Evolutionary conservation across 2,888 invertebrate genomes (phyloP).

Genomic region (Eristalis arbustorum): DNA sequence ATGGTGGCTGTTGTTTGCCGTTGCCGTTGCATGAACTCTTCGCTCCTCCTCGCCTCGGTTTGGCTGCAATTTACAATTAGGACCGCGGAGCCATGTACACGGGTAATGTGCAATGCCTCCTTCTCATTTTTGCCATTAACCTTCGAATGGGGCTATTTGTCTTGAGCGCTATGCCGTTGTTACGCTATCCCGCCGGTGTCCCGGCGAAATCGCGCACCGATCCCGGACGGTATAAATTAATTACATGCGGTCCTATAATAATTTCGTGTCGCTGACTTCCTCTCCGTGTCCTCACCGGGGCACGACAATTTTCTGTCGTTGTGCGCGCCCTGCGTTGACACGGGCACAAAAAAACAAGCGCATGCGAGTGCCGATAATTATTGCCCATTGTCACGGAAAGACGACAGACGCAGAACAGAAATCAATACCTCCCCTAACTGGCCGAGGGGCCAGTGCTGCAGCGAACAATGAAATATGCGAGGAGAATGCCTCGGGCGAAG

Average conservation of each 20-base stretch:
- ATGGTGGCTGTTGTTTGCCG: neutral
- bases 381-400: conserved; percentile 60
- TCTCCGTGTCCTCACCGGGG: neutral
- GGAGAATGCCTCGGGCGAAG: conserved; percentile 39
- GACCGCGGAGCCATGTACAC: conserved; percentile 52
- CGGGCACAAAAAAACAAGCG: conserved; percentile 49
- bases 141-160: conserved; percentile 63
- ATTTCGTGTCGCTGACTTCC: conserved; percentile 65
- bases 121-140: conserved; percentile 68
- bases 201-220: conserved; percentile 45
- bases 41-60: neutral
- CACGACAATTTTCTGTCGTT: conserved; percentile 50
- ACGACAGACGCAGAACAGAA: conserved; percentile 5
- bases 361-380: conserved; percentile 26
- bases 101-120: conserved; percentile 49
- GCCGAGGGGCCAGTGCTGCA: neutral
- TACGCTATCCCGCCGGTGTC: conserved; percentile 36
- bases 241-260: conserved; percentile 71
- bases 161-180: conserved; percentile 52
- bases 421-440: conserved; percentile 21
- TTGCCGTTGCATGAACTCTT: conserved; percentile 18
- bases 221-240: conserved; percentile 69
- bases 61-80: conserved; percentile 65
- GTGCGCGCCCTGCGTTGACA: conserved; percentile 32
- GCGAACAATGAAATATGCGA: neutral